These are phyloP conservation scores for Neocrepidodera transversa DNA, from an alignment of 2,888 invertebrate genomes.

Conservation along the genomic window DNA sequence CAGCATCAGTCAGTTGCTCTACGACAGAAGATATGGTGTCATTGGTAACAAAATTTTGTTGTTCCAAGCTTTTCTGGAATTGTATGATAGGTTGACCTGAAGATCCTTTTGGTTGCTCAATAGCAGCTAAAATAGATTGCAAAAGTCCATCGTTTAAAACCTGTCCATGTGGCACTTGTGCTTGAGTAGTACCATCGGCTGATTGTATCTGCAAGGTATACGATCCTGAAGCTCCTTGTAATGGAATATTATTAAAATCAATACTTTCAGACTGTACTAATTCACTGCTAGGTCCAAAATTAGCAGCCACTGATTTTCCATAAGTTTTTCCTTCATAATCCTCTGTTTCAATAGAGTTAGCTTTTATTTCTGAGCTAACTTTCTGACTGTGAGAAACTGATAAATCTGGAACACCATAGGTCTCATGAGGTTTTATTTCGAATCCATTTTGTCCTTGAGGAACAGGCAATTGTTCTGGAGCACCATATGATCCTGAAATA, in stretches of 20 bases:
- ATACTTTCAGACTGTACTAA: constrained; percentile 57
- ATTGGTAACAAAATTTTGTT: constrained; percentile 41
- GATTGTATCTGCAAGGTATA: constrained; percentile 82
- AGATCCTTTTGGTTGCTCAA: constrained; percentile 70
- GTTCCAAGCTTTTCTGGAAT: constrained; percentile 49
- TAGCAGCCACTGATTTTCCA: constrained; percentile 55
- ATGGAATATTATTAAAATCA: constrained; percentile 61
- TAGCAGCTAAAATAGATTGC: constrained; percentile 82
- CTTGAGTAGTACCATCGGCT: constrained; percentile 65
- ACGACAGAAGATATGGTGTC: constrained; percentile 39
- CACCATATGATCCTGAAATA: constrained; percentile 49
- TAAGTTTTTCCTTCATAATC: constrained; percentile 50
- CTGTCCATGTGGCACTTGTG: constrained; percentile 74
- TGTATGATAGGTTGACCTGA: constrained; percentile 50
- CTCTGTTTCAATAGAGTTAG: constrained; percentile 41
- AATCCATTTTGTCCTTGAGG: constrained; percentile 41
- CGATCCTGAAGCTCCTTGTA: constrained; percentile 67
- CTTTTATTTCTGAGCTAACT: constrained; percentile 44
- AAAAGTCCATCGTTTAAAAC: constrained; percentile 79
- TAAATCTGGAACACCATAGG: constrained; percentile 46
- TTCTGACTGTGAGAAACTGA: constrained; percentile 53
- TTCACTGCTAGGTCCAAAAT: constrained; percentile 55
- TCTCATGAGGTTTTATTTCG: constrained; percentile 49
- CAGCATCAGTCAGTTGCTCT: constrained; percentile 37
- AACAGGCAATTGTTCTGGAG: constrained; percentile 36